These are phyloP conservation scores for Lasius platythorax DNA, from an alignment of 2,888 invertebrate genomes.

Conservation along the genomic window DNA sequence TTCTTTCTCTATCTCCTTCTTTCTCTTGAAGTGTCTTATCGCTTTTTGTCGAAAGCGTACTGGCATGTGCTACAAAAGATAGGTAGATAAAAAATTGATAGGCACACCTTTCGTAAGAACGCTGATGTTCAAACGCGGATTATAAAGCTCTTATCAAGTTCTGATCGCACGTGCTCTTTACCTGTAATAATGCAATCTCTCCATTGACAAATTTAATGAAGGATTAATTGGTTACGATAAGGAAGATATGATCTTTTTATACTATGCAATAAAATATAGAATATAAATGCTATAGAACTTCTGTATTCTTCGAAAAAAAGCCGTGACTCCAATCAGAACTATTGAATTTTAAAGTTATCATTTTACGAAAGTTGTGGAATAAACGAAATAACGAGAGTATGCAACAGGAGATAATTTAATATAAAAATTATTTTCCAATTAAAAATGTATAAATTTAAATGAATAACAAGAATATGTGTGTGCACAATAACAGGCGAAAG, in stretches of 20 bases:
- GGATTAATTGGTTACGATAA: background rate
- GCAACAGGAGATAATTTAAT: background rate
- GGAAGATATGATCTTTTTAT: background rate
- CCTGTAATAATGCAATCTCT: background rate
- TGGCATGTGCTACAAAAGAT: conserved; percentile 36
- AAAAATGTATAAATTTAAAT: background rate
- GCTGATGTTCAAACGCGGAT: conserved; percentile 44
- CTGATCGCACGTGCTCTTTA: conserved; percentile 42
- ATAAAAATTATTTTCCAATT: background rate
- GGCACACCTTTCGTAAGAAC: conserved; percentile 49
- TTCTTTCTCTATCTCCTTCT: conserved; percentile 28
- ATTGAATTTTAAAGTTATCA: background rate
- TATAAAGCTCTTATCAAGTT: conserved; percentile 56
- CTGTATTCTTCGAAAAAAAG: background rate
- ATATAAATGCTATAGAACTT: background rate
- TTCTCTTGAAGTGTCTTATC: conserved; percentile 11
- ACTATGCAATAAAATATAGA: background rate
- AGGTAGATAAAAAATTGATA: conserved; percentile 49
- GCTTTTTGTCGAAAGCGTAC: conserved; percentile 53
- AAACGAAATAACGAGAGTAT: background rate
- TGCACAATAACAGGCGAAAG: background rate
- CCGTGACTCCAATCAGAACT: background rate
- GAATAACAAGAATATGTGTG: background rate
- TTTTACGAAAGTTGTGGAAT: background rate
- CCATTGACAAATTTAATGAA: background rate